These are phyloP conservation scores for Luffia ferchaultella DNA, from an alignment of 2,888 invertebrate genomes.

Conservation along the genomic window DNA sequence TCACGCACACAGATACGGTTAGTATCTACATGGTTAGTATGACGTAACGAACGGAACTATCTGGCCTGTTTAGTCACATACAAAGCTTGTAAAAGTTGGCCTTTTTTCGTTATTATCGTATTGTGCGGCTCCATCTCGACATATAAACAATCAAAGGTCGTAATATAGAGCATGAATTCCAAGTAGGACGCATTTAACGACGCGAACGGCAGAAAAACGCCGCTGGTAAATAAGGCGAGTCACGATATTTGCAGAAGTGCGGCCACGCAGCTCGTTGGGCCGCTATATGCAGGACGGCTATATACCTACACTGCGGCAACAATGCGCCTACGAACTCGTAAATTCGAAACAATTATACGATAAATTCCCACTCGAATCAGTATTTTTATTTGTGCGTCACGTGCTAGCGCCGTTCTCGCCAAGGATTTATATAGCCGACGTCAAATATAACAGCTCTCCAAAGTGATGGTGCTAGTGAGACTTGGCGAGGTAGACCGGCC, in stretches of 20 bases:
- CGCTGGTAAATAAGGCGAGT: slow-evolving; percentile 31
- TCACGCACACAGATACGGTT: too few species aligned
- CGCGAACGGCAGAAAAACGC: slow-evolving; percentile 25
- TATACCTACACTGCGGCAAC: slow-evolving; percentile 33
- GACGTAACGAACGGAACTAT: too few species aligned
- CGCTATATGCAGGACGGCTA: slow-evolving; percentile 33
- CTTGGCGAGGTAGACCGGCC: slow-evolving; percentile 27
- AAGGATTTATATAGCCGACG: slow-evolving; percentile 49
- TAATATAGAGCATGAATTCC: too few species aligned
- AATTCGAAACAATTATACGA: slow-evolving; percentile 54
- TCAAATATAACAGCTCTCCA: slow-evolving; percentile 49
- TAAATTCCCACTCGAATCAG: slow-evolving; percentile 50
- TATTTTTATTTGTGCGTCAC: slow-evolving; percentile 56
- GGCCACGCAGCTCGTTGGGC: slow-evolving; percentile 30
- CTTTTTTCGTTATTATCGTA: too few species aligned
- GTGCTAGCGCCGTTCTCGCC: slow-evolving; percentile 39
- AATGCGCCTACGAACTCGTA: slow-evolving; percentile 41
- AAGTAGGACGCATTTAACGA: slow-evolving; percentile 9
- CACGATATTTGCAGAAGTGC: slow-evolving; percentile 33
- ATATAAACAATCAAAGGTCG: too few species aligned
- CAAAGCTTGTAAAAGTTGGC: too few species aligned
- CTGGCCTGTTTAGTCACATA: too few species aligned
- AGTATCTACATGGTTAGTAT: too few species aligned
- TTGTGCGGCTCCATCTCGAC: too few species aligned
- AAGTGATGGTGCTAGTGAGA: slow-evolving; percentile 43